phyloP scores from a whole-genome alignment of 2,888 invertebrate species.

The Byasa hedistus region DNA sequence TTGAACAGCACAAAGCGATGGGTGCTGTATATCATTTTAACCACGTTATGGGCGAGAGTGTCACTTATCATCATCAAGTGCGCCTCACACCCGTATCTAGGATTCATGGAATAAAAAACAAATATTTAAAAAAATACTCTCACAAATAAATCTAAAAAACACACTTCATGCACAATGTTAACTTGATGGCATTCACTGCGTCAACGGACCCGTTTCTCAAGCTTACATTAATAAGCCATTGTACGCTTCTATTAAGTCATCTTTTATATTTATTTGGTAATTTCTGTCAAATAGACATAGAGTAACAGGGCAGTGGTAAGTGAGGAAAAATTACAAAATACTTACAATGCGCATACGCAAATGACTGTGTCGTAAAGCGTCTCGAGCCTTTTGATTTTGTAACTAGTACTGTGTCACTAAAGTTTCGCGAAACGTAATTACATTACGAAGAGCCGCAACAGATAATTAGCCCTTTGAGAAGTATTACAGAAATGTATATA shows the following conservation, averaged over 20 bases:
- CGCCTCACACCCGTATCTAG: too few species aligned
- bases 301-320: constrained; percentile 9
- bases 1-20: too few species aligned
- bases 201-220: background rate
- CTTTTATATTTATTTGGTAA: constrained; percentile 1
- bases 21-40: too few species aligned
- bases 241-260: background rate
- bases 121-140: too few species aligned
- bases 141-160: too few species aligned
- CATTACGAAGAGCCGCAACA: background rate
- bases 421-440: constrained; percentile 7
- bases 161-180: background rate
- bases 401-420: constrained; percentile 5
- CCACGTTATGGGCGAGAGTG: too few species aligned
- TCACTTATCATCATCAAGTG: too few species aligned
- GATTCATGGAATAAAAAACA: too few species aligned
- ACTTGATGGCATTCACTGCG: background rate
- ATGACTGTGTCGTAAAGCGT: constrained; percentile 20
- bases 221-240: background rate
- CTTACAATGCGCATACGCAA: constrained; percentile 18
- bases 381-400: constrained; percentile 16
- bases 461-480: background rate
- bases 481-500: too few species aligned
- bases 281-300: background rate
- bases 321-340: constrained; percentile 26